Conservation (phyloP, 2,888 invertebrate species). For the Parapristionchus giblindavisi region DNA sequence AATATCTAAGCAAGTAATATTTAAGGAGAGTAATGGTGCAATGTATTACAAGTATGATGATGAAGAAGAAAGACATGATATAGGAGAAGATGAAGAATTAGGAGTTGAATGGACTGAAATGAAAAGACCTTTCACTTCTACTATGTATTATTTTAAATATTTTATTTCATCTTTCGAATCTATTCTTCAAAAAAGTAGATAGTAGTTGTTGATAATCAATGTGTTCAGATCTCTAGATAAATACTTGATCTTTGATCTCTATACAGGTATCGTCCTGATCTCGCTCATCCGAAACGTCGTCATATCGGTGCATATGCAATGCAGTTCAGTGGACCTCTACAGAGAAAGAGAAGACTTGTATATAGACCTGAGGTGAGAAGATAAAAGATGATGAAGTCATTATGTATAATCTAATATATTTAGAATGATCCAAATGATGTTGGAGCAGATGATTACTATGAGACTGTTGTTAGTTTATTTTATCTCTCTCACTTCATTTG, state of each 20-base stretch:
- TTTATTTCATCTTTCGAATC: neutral
- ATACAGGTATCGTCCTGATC: conserved; percentile 5
- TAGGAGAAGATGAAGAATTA: conserved; percentile 12
- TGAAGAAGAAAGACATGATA: neutral
- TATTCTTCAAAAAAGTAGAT: no score
- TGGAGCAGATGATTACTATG: conserved; percentile 21
- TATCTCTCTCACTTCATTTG: no score
- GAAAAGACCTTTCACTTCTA: conserved; percentile 14
- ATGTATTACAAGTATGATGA: conserved; percentile 36
- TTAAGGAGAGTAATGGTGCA: conserved; percentile 32
- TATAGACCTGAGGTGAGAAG: neutral
- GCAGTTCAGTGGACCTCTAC: conserved; percentile 1
- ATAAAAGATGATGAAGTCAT: neutral
- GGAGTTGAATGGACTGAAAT: conserved; percentile 12
- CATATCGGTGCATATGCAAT: conserved; percentile 21
- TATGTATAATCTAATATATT: neutral
- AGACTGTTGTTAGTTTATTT: conserved; percentile 17
- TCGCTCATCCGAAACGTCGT: neutral
- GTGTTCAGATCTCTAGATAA: neutral
- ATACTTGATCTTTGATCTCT: neutral
- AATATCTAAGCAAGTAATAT: neutral
- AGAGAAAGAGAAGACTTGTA: conserved; percentile 24
- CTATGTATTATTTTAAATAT: neutral
- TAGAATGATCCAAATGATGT: neutral
- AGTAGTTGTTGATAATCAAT: neutral